Evolutionary conservation across 2,888 invertebrate genomes (phyloP), one percentile per base, ranked within the genome.

Genomic region (Ectemnius lituratus): DNA sequence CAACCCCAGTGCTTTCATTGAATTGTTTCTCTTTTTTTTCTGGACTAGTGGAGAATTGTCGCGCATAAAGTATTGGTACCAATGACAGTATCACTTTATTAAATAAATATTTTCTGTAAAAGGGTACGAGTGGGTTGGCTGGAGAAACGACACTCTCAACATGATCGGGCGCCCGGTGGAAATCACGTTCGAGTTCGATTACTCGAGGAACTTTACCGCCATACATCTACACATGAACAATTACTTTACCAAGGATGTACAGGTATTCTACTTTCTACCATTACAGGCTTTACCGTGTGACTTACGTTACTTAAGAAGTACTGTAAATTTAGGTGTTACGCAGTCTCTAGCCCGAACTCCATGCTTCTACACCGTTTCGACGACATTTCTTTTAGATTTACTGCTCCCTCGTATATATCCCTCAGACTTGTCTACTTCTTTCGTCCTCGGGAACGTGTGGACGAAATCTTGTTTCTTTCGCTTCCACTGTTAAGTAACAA

Each of bases 111-210:
- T 47, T 45, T 69, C 28, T 79, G 77, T 89, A 91, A 20, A 87
- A 94, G 95, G 95, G 73, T 95, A 95, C 89, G 96, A 96, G 90
- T 97, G 96, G 96, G 94, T 97, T 63, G 96, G 96, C 65, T 97
- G 96, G 96, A 92, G 94, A 85, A 95, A 94, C 85, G 94, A 95
- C 87, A 93, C 94, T 16, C 92, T 93, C 47, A 93, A 92, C 57
- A 92, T 93, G 91, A 88, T 93, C 66, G 94, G 94, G 63, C 92
- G 92, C 81, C 94, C 94, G 16, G 92, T 97, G 46, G 95, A 95
- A 90, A 93, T 97, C 74, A 92, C 94, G 60, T 96, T 96, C 90
- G 95, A 95, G 90, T 97, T 97, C 91, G 96, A 96, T 90, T 92
- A 92, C 80, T 93, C 94, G 65, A 92, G 96, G 73, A 96, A 96